Evolutionary conservation across 1,140 invertebrate genomes (phyloP), one percentile per base, ranked within the genome.

Genomic region (Cardiocondyla obscurior): DNA sequence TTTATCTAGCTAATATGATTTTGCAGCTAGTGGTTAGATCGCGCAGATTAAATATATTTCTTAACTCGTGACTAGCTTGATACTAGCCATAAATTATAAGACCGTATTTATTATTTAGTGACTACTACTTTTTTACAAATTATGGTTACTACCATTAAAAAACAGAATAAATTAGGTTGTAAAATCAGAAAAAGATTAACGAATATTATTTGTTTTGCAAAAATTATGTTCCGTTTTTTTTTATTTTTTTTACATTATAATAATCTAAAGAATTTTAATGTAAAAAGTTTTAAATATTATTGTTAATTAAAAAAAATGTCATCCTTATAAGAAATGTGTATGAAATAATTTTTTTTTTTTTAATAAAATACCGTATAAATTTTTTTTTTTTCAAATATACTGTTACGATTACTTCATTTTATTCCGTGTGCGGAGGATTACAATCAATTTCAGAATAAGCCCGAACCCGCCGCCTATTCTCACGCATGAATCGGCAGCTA

Each of bases 401-500:
- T 1, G 5, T 76, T 76, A 51, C 30, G 14, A 46, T 64, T 19
- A 62, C n/a, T 14, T 39, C 10, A 39, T 64, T 44, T 76, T 22
- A 82, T 65, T 64, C 46, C 46, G 22, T 57, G 60, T 46, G 49
- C 55, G 79, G 33, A 82, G 69, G 72, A 72, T 67, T 83, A 49
- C 44, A 73, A 12, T 76, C 55, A 85, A 86, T 88, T 83, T 74
- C 55, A 42, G 58, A 58, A 84, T 49, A 77, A 79, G 79, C 79
- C 81, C 42, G 82, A 58, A 62, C 57, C n/a, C 51, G 4, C 22
- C 53, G 55, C 44, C 7, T 25, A 79, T n/a, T 82, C 69, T 39
- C 22, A 62, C 62, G 53, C 84, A 79, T 81, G 81, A 83, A 88
- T 85, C 69, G 83, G 46, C 81, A 42, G 46, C 65, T 90, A 90